Percentiles rank a stretch among this genome's conserved stretches.
Conservation (phyloP, 2,888 invertebrate species). For the Campopleginae sp. region DNA sequence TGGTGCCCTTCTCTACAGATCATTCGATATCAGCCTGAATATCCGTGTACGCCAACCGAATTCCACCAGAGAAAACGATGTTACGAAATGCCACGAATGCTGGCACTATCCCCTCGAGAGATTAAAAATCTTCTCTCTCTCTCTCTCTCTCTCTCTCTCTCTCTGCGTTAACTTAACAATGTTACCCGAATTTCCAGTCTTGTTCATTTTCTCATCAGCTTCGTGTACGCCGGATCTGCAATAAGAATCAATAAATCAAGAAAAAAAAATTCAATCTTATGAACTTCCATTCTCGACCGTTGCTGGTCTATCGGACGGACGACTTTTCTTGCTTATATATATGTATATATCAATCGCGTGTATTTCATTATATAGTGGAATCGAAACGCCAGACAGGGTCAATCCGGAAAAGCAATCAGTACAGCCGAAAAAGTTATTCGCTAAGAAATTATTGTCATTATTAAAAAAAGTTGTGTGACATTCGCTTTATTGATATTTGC, state of each 20-base stretch:
- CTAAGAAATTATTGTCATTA: no score
- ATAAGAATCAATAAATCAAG: neutral
- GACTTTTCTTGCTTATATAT: no score
- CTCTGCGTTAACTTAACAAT: conserved; percentile 19
- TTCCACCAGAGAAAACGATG: conserved; percentile 34
- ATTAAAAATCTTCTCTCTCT: conserved; percentile 30
- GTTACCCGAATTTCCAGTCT: neutral
- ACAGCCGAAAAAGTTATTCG: no score
- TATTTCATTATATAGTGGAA: no score
- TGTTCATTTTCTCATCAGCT: neutral
- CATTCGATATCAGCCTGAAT: conserved; percentile 48
- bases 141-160: conserved; percentile 6
- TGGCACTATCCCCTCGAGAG: conserved; percentile 39
- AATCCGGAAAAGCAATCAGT: no score
- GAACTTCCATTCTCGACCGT: neutral
- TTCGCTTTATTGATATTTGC: neutral
- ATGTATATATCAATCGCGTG: no score
- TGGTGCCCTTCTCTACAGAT: conserved; percentile 34
- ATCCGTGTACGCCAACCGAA: conserved; percentile 14
- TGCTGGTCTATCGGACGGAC: no score
- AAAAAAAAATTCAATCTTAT: neutral
- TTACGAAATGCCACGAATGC: conserved; percentile 24
- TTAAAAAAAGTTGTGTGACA: no score
- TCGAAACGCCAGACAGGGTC: no score
- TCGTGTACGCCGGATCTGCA: neutral